Conservation (phyloP, 2,888 invertebrate species). For the Bhutanitis thaidina region DNA sequence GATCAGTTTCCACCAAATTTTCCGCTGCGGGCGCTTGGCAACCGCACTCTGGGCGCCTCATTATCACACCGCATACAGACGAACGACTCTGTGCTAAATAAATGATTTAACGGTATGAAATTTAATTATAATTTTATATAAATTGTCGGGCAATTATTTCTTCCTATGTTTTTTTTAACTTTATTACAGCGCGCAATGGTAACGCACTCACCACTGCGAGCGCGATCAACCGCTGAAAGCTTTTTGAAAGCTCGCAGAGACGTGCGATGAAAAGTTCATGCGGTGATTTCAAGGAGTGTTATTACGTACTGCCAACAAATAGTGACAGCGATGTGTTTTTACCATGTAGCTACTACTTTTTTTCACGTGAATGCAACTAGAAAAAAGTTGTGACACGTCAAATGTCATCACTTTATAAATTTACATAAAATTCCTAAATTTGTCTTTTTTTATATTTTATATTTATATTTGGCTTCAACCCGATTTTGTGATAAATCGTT, state of each 20-base stretch:
- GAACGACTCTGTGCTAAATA: constrained; percentile 13
- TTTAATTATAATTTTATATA: constrained; percentile 12
- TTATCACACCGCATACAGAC: constrained; percentile 21
- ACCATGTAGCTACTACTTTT: not conserved
- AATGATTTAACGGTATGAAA: constrained; percentile 13
- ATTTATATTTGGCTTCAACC: too few relatives aligned
- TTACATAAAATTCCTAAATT: too few relatives aligned
- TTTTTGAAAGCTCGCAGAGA: constrained; percentile 72
- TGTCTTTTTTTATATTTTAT: too few relatives aligned
- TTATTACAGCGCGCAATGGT: constrained; percentile 28
- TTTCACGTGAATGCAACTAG: too few relatives aligned
- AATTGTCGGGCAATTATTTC: constrained; percentile 7
- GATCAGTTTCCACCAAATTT: constrained; percentile 69
- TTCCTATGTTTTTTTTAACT: constrained; percentile 6
- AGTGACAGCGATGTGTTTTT: constrained; percentile 38
- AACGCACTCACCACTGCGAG: constrained; percentile 60
- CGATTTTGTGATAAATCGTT: too few relatives aligned
- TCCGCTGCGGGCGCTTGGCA: constrained; percentile 67
- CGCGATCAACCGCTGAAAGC: constrained; percentile 70
- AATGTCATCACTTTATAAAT: too few relatives aligned
- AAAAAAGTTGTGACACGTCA: too few relatives aligned
- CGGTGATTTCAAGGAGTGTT: constrained; percentile 56
- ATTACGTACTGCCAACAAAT: constrained; percentile 44
- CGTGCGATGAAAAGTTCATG: constrained; percentile 67
- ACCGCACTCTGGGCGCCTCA: constrained; percentile 42